phyloP scores from a whole-genome alignment of 2,888 invertebrate species.

The Drosophila peninsularis region DNA sequence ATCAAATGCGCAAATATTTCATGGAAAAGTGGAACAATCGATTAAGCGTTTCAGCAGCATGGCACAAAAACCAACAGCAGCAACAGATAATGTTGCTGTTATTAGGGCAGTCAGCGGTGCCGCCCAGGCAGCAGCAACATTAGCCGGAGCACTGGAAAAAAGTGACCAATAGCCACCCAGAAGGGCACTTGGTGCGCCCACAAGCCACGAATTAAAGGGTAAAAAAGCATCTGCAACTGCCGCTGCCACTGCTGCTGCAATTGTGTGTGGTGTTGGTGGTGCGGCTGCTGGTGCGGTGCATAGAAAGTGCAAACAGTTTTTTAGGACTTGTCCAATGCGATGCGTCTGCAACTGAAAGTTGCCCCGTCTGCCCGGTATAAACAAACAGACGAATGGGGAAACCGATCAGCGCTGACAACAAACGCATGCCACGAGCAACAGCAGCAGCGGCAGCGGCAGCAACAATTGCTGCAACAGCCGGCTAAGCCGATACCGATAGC shows the following conservation, averaged over 20 bases:
- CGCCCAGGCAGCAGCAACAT: slow-evolving; percentile 10
- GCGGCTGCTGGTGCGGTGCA: slow-evolving; percentile 37
- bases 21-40: slow-evolving; percentile 83
- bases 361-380: slow-evolving; percentile 61
- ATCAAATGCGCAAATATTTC: slow-evolving; percentile 81
- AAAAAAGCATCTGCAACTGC: slow-evolving; percentile 3
- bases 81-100: background rate
- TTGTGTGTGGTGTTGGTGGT: slow-evolving; percentile 11
- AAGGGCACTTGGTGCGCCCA: slow-evolving; percentile 34
- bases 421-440: slow-evolving; percentile 46
- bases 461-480: slow-evolving; percentile 20
- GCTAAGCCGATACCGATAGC: slow-evolving; percentile 34
- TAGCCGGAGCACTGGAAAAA: background rate
- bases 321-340: slow-evolving; percentile 62
- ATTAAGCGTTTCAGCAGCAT: slow-evolving; percentile 71
- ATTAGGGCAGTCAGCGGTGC: slow-evolving; percentile 8
- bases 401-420: slow-evolving; percentile 48
- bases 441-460: slow-evolving; percentile 12
- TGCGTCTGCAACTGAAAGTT: slow-evolving; percentile 61
- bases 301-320: slow-evolving; percentile 77
- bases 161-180: slow-evolving; percentile 12
- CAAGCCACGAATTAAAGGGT: slow-evolving; percentile 24
- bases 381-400: slow-evolving; percentile 70
- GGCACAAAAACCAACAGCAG: slow-evolving; percentile 21
- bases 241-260: background rate